phyloP scores from a whole-genome alignment of 2,888 invertebrate genomes.

The Chaetogeoica ovagalla region DNA sequence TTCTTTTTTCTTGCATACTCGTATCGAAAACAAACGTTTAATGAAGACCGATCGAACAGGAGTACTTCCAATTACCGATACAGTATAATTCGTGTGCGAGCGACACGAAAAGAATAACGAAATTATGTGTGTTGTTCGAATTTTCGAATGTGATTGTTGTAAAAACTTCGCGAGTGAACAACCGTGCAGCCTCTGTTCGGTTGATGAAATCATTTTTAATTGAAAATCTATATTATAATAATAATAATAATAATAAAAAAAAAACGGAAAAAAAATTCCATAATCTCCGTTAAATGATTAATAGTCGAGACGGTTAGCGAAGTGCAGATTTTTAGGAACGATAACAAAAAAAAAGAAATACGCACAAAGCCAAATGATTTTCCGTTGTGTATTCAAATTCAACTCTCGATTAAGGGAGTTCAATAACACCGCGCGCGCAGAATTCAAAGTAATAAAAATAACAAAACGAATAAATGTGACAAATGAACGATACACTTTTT shows the following conservation, averaged over 20 bases:
- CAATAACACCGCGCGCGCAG: not conserved
- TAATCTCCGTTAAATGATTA: constrained; percentile 6
- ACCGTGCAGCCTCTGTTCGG: no score
- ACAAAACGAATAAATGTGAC: not conserved
- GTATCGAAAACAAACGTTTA: constrained; percentile 33
- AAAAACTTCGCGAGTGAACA: constrained; percentile 12
- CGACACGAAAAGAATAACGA: no score
- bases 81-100: no score
- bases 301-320: not conserved
- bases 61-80: constrained; percentile 3
- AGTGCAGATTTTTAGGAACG: not conserved
- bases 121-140: no score
- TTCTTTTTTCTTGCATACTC: constrained; percentile 19
- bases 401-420: not conserved
- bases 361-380: not conserved
- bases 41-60: constrained; percentile 18
- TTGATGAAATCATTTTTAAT: not conserved
- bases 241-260: no score
- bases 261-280: not conserved
- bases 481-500: not conserved
- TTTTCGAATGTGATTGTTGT: not conserved
- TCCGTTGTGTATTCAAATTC: not conserved
- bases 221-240: not conserved
- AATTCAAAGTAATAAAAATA: not conserved
- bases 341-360: not conserved